Base-by-base conservation (phyloP, 1,140 invertebrate species). In the Atta colombica region DNA sequence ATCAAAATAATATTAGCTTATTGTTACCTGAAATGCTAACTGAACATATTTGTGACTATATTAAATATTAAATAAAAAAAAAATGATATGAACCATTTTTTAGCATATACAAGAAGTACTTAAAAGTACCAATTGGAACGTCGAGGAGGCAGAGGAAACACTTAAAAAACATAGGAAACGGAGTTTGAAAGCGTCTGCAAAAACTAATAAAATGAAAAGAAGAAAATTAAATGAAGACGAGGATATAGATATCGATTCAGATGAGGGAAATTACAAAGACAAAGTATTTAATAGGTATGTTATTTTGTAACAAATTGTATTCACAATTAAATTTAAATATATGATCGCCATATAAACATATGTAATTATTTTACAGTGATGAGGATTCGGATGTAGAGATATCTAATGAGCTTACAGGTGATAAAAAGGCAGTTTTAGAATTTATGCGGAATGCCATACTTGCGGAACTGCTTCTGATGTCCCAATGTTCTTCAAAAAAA, bases 321-420 rank as follows among this genome's bases (percentile, higher is more conserved):
- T 84, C 12, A 16, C 25, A 25, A 31, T 18, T 53, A 10, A 12
- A n/a, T 28, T 18, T 53, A 10, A 12, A n/a, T 28, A 21, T 25
- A 12, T 25, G 3, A 14, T 77, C 58, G 0, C 0, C 16, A n/a
- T 16, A 72, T 60, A 55, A 85, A 74, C 16, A 18, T 45, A 55
- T 10, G 39, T 58, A 77, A 45, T 71, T 84, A 4, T 74, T 80
- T 66, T 91, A 90, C 39, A 97, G 96, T 81, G 97, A 97, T 95
- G 97, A 97, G 63, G 97, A 98, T 92, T 97, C 97, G 14, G 97
- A 98, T 93, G 95, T 96, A 8, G 97, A 98, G 94, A 95, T 97
- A 89, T 96, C 96, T 10, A 96, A 97, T 87, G 96, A 97, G 85
- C 94, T 98, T 87, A 96, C 96, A 0, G 96, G 96, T 51, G 96